phyloP scores from a whole-genome alignment of 2,888 invertebrate genomes.

The Lobophora halterata region DNA sequence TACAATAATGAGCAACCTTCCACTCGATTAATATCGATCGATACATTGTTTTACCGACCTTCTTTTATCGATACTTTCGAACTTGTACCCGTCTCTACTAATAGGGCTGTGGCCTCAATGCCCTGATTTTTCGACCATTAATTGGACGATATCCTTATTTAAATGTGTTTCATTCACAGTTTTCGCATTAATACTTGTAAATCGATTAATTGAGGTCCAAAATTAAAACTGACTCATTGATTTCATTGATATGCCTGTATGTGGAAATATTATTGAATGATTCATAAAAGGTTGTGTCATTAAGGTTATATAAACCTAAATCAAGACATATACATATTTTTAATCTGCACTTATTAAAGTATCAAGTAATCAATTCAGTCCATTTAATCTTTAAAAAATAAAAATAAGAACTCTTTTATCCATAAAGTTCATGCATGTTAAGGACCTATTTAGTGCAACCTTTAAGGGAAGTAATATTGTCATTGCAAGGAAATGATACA shows the following conservation, averaged over 20 bases:
- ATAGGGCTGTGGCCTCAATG: conserved; percentile 54
- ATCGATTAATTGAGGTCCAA: conserved; percentile 27
- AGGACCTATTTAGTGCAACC: too few relatives aligned
- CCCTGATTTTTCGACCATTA: conserved; percentile 55
- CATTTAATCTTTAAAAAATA: too few relatives aligned
- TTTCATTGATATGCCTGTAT: conserved; percentile 29
- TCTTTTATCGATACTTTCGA: conserved; percentile 57
- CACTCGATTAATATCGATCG: conserved; percentile 31
- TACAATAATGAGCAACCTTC: conserved; percentile 21
- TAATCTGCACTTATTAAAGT: too few relatives aligned
- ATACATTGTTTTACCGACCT: conserved; percentile 51
- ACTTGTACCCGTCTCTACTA: conserved; percentile 47
- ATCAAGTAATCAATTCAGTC: too few relatives aligned
- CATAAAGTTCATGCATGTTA: too few relatives aligned
- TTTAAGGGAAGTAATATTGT: conserved; percentile 23
- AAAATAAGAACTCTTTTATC: too few relatives aligned
- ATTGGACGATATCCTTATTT: conserved; percentile 42
- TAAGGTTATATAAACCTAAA: background rate
- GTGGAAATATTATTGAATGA: conserved; percentile 22
- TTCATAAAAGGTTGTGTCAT: conserved; percentile 15
- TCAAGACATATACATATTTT: too few relatives aligned
- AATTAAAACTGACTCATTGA: conserved; percentile 27
- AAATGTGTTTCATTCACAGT: conserved; percentile 30
- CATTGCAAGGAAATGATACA: conserved; percentile 23
- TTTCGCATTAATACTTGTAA: conserved; percentile 17